These are phyloP conservation scores for Carcinoscorpius rotundicauda DNA, from an alignment of 1,140 invertebrate species.

Conservation along the genomic window DNA sequence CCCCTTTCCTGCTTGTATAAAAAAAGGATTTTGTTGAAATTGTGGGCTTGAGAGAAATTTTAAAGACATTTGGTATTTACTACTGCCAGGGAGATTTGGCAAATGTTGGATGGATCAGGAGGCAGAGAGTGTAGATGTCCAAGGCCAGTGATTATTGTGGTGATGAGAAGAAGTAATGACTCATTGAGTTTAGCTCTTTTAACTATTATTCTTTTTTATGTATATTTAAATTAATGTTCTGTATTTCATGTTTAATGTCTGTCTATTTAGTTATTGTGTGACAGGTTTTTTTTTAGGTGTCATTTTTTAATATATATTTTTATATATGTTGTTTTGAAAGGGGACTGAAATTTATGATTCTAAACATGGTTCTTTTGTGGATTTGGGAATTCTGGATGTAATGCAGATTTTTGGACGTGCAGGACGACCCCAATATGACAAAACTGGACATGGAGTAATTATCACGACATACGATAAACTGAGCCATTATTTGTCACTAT, in stretches of 20 bases:
- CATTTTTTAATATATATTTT: constrained; percentile 2
- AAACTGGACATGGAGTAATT: constrained; percentile 76
- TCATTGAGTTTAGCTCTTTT: too few species aligned
- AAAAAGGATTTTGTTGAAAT: too few species aligned
- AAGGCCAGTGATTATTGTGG: too few species aligned
- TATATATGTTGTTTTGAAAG: constrained; percentile 34
- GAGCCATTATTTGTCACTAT: constrained; percentile 79
- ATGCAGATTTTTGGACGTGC: constrained; percentile 98
- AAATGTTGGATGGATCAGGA: too few species aligned
- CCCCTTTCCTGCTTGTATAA: too few species aligned
- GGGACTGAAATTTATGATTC: constrained; percentile 98
- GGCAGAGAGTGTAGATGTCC: too few species aligned
- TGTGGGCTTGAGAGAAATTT: too few species aligned
- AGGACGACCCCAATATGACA: constrained; percentile 71
- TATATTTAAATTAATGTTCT: neutral
- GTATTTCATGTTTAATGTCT: neutral
- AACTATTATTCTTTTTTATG: too few species aligned
- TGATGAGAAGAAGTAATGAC: too few species aligned
- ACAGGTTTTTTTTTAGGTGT: too few species aligned
- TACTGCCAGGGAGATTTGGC: too few species aligned
- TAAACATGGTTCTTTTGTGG: constrained; percentile 84
- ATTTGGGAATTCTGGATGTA: constrained; percentile 93
- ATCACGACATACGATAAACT: constrained; percentile 90
- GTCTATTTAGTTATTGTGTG: neutral
- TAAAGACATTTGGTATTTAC: too few species aligned